Conservation (phyloP, 2,113 vertebrate genomes). For the Aspidoscelis tigris region DNA sequence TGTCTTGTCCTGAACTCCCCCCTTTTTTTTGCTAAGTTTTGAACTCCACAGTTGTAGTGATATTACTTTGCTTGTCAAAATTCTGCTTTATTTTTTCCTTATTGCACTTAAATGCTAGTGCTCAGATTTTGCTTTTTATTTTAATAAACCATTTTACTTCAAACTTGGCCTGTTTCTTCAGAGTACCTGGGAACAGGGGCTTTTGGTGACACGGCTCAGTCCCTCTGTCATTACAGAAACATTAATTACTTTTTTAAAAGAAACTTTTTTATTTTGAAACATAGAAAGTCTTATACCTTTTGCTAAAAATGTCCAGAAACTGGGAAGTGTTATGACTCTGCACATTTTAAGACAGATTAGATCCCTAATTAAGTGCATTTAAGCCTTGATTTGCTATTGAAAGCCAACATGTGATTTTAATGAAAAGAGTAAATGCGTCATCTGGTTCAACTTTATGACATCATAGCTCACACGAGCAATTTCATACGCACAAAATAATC, state of each 20-base stretch:
- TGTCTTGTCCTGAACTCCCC: too few relatives aligned
- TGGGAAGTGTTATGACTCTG: background rate
- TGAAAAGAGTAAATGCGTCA: constrained; percentile 26
- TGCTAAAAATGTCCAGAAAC: constrained; percentile 26
- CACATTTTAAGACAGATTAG: constrained; percentile 28
- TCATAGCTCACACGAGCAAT: background rate
- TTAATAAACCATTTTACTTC: too few relatives aligned
- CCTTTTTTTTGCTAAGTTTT: too few relatives aligned
- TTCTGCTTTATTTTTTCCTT: too few relatives aligned
- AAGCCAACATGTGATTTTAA: constrained; percentile 27
- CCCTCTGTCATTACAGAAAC: constrained; percentile 1
- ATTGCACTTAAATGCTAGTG: too few relatives aligned
- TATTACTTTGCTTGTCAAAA: too few relatives aligned
- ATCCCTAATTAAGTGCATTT: constrained; percentile 34
- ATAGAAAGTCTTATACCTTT: constrained; percentile 11
- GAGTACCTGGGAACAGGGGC: too few relatives aligned
- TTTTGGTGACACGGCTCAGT: too few relatives aligned
- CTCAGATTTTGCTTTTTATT: too few relatives aligned
- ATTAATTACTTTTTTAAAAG: background rate
- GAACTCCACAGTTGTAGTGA: too few relatives aligned
- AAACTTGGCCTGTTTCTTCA: too few relatives aligned
- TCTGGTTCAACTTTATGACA: constrained; percentile 37
- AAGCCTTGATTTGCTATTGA: constrained; percentile 41
- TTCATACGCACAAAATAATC: constrained; percentile 1
- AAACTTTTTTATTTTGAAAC: constrained; percentile 2